Conservation (phyloP, 2,797 vertebrate genomes). For the Chiroxiphia lanceolata region DNA sequence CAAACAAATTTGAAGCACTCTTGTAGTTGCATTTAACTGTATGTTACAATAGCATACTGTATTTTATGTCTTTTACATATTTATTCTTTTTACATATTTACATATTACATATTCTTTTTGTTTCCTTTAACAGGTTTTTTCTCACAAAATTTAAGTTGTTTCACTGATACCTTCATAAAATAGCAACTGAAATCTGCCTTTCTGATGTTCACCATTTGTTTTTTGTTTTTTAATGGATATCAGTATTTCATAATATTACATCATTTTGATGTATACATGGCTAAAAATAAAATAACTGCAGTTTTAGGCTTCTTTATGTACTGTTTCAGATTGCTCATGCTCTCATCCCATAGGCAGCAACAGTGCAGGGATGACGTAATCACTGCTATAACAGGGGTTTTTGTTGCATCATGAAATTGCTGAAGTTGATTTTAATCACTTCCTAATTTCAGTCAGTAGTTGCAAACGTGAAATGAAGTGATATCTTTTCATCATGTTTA, state of each 20-base stretch:
- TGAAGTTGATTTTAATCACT: background rate
- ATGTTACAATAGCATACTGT: background rate
- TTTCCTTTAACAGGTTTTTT: background rate
- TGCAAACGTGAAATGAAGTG: background rate
- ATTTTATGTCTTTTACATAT: background rate
- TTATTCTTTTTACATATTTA: too few species aligned
- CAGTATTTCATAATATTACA: background rate
- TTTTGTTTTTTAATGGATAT: background rate
- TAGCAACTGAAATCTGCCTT: background rate
- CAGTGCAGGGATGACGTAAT: background rate
- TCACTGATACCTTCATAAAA: background rate
- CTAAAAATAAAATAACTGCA: background rate
- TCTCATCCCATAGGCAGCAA: background rate
- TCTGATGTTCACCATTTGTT: background rate
- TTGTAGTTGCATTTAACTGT: background rate
- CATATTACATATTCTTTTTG: background rate
- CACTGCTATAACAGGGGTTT: background rate
- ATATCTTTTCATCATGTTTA: background rate
- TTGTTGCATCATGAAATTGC: constrained; percentile 9
- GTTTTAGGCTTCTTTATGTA: background rate
- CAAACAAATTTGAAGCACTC: background rate
- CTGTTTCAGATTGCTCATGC: background rate
- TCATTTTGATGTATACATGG: background rate
- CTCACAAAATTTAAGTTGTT: background rate
- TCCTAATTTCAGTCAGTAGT: background rate